Evolutionary conservation across 2,888 invertebrate species (phyloP), one percentile per base, ranked within the genome.

Genomic region (Gastrophysa polygoni): DNA sequence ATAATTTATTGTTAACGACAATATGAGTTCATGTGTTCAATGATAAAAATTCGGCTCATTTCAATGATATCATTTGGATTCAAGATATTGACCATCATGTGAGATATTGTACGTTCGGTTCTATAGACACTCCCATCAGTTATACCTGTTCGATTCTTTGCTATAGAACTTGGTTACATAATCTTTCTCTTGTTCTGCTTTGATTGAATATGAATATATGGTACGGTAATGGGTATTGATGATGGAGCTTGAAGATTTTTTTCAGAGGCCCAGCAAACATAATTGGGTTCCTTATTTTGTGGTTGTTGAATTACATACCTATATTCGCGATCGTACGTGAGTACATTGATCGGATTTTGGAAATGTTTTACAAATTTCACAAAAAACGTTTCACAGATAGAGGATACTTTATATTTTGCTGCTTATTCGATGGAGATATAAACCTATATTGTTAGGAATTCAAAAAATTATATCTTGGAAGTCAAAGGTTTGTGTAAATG

Each of bases 141-240:
- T 20, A 51, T 75, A 76, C 78, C 77, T 77, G 76, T 75, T 76
- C 72, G 64, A 71, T 73, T 75, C 75, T 73, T 68, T 71, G 71
- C 68, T 74, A 56, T 50, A 32, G 54, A 50, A 71, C 73, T 73
- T 75, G 71, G 75, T 78, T 78, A 78, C 77, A 77, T 78, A 78
- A 78, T 76, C 71, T 73, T 70, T 64, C 57, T 58, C 57, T 61
- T 56, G 52, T 57, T 63, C 61, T 63, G 59, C 61, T 63, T 65
- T 65, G 59, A 67, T 67, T 63, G 65, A 65, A 64, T 64, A 59
- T 60, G 57, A 60, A 64, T 64, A 56, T 34, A 56, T 52, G 57
- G 32, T 34, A 48, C 47, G 14, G 47, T 57, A 49, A 61, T 52
- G 51, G 61, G 51, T 49, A 46, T 20, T 55, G 67, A 65, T 64